These are phyloP conservation scores for Balaenoptera acutorostrata DNA, from an alignment of 2,113 vertebrate species.

Conservation along the genomic window DNA sequence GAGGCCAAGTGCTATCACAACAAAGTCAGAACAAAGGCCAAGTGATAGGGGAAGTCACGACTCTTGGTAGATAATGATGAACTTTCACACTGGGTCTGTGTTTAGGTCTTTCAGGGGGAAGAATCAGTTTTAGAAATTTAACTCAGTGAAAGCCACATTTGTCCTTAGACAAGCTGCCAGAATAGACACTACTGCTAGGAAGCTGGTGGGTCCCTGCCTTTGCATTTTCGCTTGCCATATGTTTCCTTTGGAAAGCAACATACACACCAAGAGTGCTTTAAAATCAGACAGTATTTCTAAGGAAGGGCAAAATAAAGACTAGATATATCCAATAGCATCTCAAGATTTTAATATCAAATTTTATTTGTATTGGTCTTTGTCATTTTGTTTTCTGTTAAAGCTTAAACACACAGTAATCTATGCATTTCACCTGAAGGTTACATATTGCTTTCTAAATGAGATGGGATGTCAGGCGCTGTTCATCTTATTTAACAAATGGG, in stretches of 20 bases:
- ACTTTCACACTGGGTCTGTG: constrained; percentile 28
- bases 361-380: neutral
- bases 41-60: constrained; percentile 40
- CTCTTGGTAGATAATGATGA: constrained; percentile 34
- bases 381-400: constrained; percentile 31
- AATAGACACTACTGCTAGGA: neutral
- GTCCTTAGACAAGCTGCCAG: neutral
- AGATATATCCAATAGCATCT: neutral
- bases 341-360: neutral
- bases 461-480: constrained; percentile 46
- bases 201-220: neutral
- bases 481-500: constrained; percentile 60
- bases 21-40: constrained; percentile 8
- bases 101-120: constrained; percentile 23
- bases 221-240: constrained; percentile 10
- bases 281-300: neutral
- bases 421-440: constrained; percentile 41
- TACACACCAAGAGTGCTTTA: neutral
- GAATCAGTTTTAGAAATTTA: neutral
- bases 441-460: constrained; percentile 52
- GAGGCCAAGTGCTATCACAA: constrained; percentile 44
- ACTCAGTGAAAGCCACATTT: neutral
- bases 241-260: constrained; percentile 24
- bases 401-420: neutral
- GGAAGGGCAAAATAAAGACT: neutral